Evolutionary conservation across 2,888 invertebrate species (phyloP).

Genomic region (Mimachlamys varia): DNA sequence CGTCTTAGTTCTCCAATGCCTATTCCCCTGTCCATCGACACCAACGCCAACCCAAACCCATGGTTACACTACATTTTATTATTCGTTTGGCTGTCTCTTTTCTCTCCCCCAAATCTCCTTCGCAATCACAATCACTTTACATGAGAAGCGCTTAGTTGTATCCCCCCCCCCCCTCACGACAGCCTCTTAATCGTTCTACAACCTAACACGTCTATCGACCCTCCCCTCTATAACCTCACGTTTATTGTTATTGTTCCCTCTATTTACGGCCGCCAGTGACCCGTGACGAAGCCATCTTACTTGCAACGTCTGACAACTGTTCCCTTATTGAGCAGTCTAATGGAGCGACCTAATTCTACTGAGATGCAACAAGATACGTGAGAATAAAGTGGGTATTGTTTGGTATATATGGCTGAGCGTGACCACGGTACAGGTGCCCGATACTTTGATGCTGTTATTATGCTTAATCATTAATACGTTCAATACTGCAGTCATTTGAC

Average conservation of each 20-base stretch:
- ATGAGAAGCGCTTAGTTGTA: background rate
- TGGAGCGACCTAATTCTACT: background rate
- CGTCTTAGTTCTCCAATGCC: too few species aligned
- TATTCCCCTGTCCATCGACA: too few species aligned
- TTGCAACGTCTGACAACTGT: background rate
- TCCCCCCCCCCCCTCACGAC: background rate
- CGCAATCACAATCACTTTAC: background rate
- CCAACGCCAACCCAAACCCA: too few species aligned
- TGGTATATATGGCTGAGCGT: background rate
- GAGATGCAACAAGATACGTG: background rate
- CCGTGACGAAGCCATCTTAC: constrained; percentile 15
- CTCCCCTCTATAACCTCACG: background rate
- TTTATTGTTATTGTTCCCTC: too few species aligned
- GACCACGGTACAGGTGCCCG: background rate
- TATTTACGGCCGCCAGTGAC: background rate
- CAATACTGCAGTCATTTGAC: background rate
- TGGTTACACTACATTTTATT: too few species aligned
- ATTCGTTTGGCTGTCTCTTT: too few species aligned
- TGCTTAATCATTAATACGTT: background rate
- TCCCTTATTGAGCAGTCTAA: background rate
- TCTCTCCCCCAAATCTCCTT: background rate
- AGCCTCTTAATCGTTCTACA: background rate
- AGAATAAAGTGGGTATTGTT: background rate
- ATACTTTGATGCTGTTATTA: background rate
- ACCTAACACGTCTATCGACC: background rate